These are phyloP conservation scores for Cheirogaleus major DNA, from an alignment of 2,797 vertebrate genomes.

Conservation along the genomic window DNA sequence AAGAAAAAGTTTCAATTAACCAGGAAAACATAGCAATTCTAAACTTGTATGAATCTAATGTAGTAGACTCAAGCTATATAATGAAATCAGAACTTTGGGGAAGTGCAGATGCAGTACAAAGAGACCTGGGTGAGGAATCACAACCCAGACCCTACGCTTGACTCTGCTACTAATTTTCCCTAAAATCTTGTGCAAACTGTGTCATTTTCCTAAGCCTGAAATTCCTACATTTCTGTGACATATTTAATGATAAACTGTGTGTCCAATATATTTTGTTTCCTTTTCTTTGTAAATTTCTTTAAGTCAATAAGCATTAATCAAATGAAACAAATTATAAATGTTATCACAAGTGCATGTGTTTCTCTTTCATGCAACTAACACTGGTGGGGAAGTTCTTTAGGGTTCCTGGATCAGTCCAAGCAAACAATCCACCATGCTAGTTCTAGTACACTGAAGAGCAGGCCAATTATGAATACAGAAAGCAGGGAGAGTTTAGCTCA, in stretches of 20 bases:
- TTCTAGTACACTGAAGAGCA: neutral
- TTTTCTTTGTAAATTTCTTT: neutral
- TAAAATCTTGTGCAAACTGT: neutral
- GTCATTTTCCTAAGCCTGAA: neutral
- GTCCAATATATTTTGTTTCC: neutral
- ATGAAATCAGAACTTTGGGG: neutral
- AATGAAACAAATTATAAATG: neutral
- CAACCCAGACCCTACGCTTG: neutral
- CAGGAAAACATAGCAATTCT: neutral
- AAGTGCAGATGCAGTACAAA: neutral
- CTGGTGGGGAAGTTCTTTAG: neutral
- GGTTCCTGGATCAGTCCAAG: neutral
- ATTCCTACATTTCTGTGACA: neutral
- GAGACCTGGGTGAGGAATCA: neutral
- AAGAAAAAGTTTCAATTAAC: neutral
- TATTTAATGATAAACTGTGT: neutral
- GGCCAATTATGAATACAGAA: neutral
- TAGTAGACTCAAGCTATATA: neutral
- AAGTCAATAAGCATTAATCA: neutral
- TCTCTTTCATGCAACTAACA: neutral
- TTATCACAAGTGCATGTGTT: neutral
- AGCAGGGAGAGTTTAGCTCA: neutral
- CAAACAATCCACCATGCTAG: neutral
- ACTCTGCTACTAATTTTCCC: neutral
- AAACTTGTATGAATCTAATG: neutral